Evolutionary conservation across 2,888 invertebrate genomes (phyloP), one percentile per base, ranked within the genome.

Genomic region (Phragmatobia fuliginosa): DNA sequence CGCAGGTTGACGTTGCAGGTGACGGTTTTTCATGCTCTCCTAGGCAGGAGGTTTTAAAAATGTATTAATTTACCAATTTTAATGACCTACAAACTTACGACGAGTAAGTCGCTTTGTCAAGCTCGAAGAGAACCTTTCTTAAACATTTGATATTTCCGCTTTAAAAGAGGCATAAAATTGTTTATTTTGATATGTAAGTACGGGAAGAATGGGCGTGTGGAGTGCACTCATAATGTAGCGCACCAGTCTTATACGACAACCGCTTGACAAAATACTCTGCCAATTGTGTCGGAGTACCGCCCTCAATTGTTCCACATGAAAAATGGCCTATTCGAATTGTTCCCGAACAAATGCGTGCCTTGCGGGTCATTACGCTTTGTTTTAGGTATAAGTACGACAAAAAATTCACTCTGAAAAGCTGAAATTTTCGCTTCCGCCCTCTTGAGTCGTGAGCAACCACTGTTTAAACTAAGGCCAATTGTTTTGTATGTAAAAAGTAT

Each of bases 321-420:
- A 94, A 95, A 95, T 95, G 92, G 93, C 92, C 93, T 90, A 91
- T 93, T 93, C 89, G 92, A 91, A 94, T 94, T 94, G 94, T 94
- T 95, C 93, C 80, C 84, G 92, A 94, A 94, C 94, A 95, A 95
- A 94, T 92, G 94, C 94, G 94, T 94, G 88, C 92, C 92, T 92
- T 91, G 91, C 91, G 92, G 94, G 94, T 94, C 94, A 94, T 94
- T 95, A 94, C 90, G 94, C 94, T 92, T 94, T 94, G 94, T 94
- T 95, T 94, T 93, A 92, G 90, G 87, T 89, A 89, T 90, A 92
- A 93, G 91, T 90, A 93, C 90, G 89, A 92, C 90, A 93, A 94
- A 94, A 94, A 94, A 92, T 86, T 88, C 88, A 85, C 87, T 78
- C 86, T 89, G 85, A 90, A 94, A 93, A 91, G 88, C 90, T 87